Percentiles rank a stretch among this genome's conserved stretches.
Evolutionary conservation across 2,113 vertebrate species (phyloP).

Genomic region (Halcyon senegalensis): DNA sequence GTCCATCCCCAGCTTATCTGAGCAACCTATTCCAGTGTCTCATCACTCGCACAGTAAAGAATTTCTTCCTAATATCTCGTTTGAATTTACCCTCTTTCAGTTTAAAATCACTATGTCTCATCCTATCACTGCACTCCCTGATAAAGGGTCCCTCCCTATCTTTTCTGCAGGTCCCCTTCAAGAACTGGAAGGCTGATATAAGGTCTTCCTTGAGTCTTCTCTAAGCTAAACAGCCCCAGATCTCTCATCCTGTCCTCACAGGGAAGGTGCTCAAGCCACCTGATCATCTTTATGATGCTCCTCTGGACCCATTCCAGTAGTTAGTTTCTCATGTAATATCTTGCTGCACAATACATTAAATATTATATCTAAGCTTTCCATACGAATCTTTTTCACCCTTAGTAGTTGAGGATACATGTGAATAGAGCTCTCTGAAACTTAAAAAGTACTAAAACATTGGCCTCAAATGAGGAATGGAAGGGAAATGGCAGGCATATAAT

Average conservation of each 20-base stretch:
- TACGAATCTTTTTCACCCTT: neutral
- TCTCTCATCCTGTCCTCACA: neutral
- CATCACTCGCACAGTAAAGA: neutral
- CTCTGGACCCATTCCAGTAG: neutral
- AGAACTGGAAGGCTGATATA: too few relatives aligned
- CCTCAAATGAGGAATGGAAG: neutral
- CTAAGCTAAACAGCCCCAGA: neutral
- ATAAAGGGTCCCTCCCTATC: neutral
- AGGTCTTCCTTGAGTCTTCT: neutral
- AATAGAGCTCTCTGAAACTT: neutral
- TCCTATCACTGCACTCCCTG: too few relatives aligned
- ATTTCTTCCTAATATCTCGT: neutral
- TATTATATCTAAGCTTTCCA: neutral
- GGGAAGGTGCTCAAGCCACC: neutral
- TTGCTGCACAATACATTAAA: neutral
- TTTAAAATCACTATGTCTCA: neutral
- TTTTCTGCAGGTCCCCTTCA: neutral
- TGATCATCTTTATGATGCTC: neutral
- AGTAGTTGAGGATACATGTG: neutral
- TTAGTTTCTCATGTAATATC: neutral
- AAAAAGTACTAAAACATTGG: neutral
- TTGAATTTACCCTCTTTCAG: neutral
- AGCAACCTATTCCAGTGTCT: neutral
- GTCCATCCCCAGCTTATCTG: neutral
- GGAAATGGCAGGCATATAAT: neutral